Conservation (phyloP, 2,113 vertebrate genomes). For the Polypterus senegalus region DNA sequence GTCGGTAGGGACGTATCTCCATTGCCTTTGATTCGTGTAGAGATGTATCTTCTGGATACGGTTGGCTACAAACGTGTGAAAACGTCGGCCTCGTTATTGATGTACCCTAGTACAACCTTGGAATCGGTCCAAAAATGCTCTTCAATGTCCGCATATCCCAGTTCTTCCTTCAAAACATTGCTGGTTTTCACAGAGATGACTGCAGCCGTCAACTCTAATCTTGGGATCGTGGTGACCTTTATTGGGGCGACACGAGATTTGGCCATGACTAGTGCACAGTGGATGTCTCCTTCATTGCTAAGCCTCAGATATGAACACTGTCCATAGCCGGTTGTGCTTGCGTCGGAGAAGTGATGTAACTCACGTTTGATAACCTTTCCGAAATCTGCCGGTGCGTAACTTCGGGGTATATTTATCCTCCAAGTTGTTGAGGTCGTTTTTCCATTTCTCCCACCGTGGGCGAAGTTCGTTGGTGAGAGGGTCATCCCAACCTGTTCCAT, state of each 20-base stretch:
- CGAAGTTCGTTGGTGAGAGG: not conserved
- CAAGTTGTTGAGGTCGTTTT: too few relatives aligned
- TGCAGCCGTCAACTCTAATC: conserved; percentile 10
- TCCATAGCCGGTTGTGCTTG: too few relatives aligned
- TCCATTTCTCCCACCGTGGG: too few relatives aligned
- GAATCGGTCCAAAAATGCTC: conserved; percentile 14
- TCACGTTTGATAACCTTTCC: too few relatives aligned
- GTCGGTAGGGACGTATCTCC: not conserved
- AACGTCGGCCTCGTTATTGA: conserved; percentile 5
- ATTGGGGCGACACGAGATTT: too few relatives aligned
- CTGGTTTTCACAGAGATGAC: conserved; percentile 14
- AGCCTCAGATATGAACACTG: too few relatives aligned
- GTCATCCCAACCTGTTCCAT: conserved; percentile 1
- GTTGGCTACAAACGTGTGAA: conserved; percentile 7
- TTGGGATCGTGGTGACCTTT: not conserved
- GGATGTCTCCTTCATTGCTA: too few relatives aligned
- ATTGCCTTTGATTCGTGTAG: not conserved
- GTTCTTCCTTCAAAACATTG: conserved; percentile 14
- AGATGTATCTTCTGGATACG: conserved; percentile 6
- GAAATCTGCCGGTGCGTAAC: too few relatives aligned
- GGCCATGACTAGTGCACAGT: too few relatives aligned
- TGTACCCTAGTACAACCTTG: conserved; percentile 1
- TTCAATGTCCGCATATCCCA: not conserved
- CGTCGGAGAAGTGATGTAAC: too few relatives aligned
- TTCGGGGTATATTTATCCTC: too few relatives aligned